phyloP scores from a whole-genome alignment of 2,888 invertebrate genomes.

The Caenorhabditis panamensis region DNA sequence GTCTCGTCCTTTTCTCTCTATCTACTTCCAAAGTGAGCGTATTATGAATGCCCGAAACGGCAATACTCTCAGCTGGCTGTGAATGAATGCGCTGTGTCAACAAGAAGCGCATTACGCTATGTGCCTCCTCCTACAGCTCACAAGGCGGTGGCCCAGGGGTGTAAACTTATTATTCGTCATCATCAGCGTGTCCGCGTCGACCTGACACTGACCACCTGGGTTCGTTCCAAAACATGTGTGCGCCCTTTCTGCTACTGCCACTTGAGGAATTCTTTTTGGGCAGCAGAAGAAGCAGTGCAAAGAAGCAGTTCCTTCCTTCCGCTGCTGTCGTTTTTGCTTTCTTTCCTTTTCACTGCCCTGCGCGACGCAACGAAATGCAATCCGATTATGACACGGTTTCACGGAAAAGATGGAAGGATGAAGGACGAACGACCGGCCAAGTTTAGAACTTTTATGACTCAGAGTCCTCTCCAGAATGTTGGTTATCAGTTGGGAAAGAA shows the following conservation, averaged over 20 bases:
- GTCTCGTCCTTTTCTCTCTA: slow-evolving; percentile 12
- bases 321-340: slow-evolving; percentile 1
- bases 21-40: slow-evolving; percentile 11
- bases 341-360: neutral
- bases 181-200: neutral
- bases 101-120: slow-evolving; percentile 28
- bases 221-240: neutral
- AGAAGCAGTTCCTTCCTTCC: neutral
- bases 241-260: neutral
- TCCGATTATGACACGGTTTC: slow-evolving; percentile 52
- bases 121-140: slow-evolving; percentile 17
- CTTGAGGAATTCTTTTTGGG: neutral
- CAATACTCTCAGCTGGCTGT: slow-evolving; percentile 35
- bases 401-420: neutral
- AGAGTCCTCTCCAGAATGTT: slow-evolving; percentile 2
- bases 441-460: slow-evolving; percentile 21
- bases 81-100: slow-evolving; percentile 44
- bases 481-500: slow-evolving; percentile 24
- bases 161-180: slow-evolving; percentile 32
- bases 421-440: slow-evolving; percentile 25
- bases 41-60: slow-evolving; percentile 40
- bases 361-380: slow-evolving; percentile 21
- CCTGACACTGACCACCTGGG: neutral
- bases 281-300: neutral
- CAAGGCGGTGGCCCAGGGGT: neutral